These are phyloP conservation scores for Jacana jacana DNA, from an alignment of 2,113 vertebrate species.

Conservation along the genomic window DNA sequence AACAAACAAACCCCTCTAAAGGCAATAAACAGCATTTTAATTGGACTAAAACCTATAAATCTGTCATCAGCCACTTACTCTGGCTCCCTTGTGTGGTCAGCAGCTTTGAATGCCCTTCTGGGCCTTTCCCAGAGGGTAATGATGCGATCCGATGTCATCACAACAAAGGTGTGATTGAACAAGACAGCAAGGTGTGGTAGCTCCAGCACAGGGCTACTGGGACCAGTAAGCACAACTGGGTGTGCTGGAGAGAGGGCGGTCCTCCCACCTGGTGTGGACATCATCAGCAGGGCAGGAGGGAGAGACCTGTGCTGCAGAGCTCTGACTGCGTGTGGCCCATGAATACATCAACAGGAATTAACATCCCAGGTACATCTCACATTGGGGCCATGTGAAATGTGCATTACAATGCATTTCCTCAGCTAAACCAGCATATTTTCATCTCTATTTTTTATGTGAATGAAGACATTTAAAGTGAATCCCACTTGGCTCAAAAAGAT, in stretches of 20 bases:
- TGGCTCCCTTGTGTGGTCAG: not conserved
- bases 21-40: slow-evolving; percentile 55
- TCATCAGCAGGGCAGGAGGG: not conserved
- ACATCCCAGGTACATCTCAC: not conserved
- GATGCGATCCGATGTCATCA: not conserved
- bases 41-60: slow-evolving; percentile 30
- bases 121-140: not conserved
- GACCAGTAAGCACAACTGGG: not conserved
- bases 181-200: fast-evolving
- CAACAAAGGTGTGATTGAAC: not conserved
- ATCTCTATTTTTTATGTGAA: not conserved
- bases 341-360: fast-evolving
- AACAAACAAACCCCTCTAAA: slow-evolving; percentile 26
- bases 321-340: not conserved
- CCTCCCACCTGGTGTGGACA: not conserved
- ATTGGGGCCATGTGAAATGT: not conserved
- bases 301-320: not conserved
- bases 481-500: not conserved
- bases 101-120: not conserved
- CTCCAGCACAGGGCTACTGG: not conserved
- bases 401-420: not conserved
- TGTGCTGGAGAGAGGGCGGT: not conserved
- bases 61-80: slow-evolving; percentile 23
- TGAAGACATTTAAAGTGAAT: not conserved
- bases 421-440: not conserved